Evolutionary conservation across 2,797 vertebrate species (phyloP).

Genomic region (Xiphorhynchus erythropygius): DNA sequence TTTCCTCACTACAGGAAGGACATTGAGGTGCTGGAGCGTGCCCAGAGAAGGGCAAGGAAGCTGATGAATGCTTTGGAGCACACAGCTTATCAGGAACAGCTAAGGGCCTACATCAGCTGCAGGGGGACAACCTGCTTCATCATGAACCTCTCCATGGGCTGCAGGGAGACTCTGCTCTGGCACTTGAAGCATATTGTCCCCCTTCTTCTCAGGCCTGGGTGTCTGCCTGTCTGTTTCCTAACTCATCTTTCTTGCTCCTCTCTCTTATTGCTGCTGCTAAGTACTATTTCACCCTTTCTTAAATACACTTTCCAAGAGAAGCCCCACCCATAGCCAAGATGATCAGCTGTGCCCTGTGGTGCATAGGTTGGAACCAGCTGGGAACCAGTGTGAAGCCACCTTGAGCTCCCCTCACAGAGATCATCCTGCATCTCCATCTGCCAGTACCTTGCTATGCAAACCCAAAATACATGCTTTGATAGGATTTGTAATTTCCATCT

Average conservation of each 20-base stretch:
- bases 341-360: accelerated
- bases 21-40: not conserved
- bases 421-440: accelerated
- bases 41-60: not conserved
- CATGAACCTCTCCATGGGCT: not conserved
- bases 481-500: not conserved
- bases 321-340: accelerated
- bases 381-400: accelerated
- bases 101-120: not conserved
- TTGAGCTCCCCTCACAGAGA: not conserved
- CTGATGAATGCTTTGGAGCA: not conserved
- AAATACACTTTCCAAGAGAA: accelerated
- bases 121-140: not conserved
- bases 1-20: not conserved
- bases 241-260: not conserved
- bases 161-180: not conserved
- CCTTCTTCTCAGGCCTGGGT: not conserved
- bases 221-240: not conserved
- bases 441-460: not conserved
- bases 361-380: accelerated
- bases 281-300: not conserved
- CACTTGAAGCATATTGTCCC: not conserved
- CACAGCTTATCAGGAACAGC: not conserved
- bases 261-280: not conserved
- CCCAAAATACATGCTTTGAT: too few relatives aligned